phyloP scores from a whole-genome alignment of 2,888 invertebrate genomes.

The Cantharis flavilabris region DNA sequence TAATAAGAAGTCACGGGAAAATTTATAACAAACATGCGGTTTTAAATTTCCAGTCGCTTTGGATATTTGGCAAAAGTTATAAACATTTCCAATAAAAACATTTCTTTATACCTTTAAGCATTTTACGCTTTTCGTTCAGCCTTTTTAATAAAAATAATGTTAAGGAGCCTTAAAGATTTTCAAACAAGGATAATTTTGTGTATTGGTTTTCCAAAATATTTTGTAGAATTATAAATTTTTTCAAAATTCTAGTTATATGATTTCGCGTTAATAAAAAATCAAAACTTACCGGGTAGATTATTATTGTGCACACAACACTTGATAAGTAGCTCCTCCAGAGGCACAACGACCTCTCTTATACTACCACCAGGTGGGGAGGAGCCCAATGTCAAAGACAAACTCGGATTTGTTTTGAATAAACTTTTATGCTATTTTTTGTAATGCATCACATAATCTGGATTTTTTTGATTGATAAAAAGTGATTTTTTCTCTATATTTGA shows the following conservation, averaged over 20 bases:
- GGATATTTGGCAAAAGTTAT: not conserved
- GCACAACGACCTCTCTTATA: conserved; percentile 55
- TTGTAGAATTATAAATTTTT: not conserved
- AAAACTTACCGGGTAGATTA: conserved; percentile 24
- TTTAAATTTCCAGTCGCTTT: not conserved
- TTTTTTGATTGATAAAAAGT: not conserved
- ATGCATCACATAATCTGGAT: conserved; percentile 31
- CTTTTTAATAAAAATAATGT: not conserved
- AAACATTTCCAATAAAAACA: too few relatives aligned
- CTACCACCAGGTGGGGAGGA: conserved; percentile 48
- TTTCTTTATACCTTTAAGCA: not conserved
- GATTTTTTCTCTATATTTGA: too few relatives aligned
- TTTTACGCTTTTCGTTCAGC: not conserved
- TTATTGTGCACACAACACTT: conserved; percentile 33
- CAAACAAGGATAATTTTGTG: not conserved
- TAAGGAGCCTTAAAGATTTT: not conserved
- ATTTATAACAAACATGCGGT: not conserved
- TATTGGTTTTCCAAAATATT: not conserved
- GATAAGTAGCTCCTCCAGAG: conserved; percentile 40
- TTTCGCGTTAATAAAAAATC: not conserved
- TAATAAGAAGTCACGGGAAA: not conserved
- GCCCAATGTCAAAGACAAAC: conserved; percentile 43
- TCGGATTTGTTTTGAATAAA: conserved; percentile 33
- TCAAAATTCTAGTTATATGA: not conserved
- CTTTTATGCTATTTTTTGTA: conserved; percentile 26